These are phyloP conservation scores for Horisme vitalbata DNA, from an alignment of 2,888 invertebrate genomes.

Conservation along the genomic window DNA sequence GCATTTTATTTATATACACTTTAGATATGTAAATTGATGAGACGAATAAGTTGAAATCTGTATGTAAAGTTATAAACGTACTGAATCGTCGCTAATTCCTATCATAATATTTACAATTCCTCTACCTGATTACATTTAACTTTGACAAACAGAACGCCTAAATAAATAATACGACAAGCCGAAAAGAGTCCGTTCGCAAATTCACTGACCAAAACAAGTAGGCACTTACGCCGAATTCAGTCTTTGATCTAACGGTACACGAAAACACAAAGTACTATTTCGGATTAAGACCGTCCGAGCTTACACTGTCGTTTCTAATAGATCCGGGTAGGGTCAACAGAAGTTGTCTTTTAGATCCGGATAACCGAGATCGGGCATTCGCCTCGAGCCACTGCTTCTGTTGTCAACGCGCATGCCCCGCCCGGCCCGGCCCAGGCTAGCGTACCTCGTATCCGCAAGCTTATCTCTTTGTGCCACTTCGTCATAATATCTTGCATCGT, in stretches of 20 bases:
- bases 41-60: constrained; percentile 48
- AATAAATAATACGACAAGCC: constrained; percentile 11
- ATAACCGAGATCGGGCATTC: constrained; percentile 78
- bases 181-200: constrained; percentile 22
- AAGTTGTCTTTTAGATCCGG: constrained; percentile 87
- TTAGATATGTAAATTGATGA: constrained; percentile 79
- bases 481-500: constrained; percentile 79
- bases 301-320: constrained; percentile 74
- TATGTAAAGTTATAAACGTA: constrained; percentile 26
- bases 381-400: constrained; percentile 69
- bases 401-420: constrained; percentile 67
- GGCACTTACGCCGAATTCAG: constrained; percentile 77
- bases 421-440: constrained; percentile 73
- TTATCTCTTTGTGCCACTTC: constrained; percentile 79
- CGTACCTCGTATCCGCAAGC: constrained; percentile 76
- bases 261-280: constrained; percentile 46
- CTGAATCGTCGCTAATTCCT: constrained; percentile 23
- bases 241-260: constrained; percentile 70
- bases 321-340: constrained; percentile 86
- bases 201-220: constrained; percentile 54
- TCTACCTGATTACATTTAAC: constrained; percentile 29
- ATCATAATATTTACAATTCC: constrained; percentile 30
- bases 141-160: constrained; percentile 15
- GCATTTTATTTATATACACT: constrained; percentile 77
- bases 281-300: constrained; percentile 43